Percentiles rank a stretch among this genome's conserved stretches.
phyloP scores from a whole-genome alignment of 2,888 invertebrate genomes.

The Watsonalla binaria region DNA sequence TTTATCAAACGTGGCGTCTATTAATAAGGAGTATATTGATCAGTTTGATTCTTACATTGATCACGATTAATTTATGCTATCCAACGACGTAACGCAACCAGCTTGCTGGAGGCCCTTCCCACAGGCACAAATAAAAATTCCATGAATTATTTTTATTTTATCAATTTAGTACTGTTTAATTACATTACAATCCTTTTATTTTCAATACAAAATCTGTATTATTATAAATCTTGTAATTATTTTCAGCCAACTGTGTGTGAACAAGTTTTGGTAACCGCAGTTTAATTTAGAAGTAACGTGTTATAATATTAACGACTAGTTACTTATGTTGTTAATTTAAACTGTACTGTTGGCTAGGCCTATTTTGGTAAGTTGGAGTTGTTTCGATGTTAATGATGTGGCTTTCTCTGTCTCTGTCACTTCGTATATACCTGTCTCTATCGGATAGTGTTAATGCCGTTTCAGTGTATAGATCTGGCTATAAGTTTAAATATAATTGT shows the following conservation, averaged over 20 bases:
- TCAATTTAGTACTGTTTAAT: too few species aligned
- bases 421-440: slow-evolving; percentile 47
- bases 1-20: too few species aligned
- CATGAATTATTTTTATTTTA: too few species aligned
- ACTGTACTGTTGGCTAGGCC: slow-evolving; percentile 52
- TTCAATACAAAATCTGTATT: too few species aligned
- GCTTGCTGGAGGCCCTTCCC: too few species aligned
- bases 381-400: slow-evolving; percentile 56
- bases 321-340: slow-evolving; percentile 56
- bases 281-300: slow-evolving; percentile 68
- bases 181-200: too few species aligned
- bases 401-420: slow-evolving; percentile 67
- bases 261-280: slow-evolving; percentile 72
- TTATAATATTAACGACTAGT: slow-evolving; percentile 58
- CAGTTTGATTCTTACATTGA: too few species aligned
- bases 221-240: slow-evolving; percentile 22
- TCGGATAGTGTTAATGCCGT: slow-evolving; percentile 38
- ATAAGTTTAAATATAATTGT: slow-evolving; percentile 31
- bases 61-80: too few species aligned
- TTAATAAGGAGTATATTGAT: too few species aligned
- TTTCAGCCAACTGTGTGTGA: slow-evolving; percentile 78
- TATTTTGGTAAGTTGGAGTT: slow-evolving; percentile 64
- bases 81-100: too few species aligned
- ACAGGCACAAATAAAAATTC: too few species aligned
- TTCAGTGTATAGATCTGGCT: slow-evolving; percentile 34